phyloP scores from a whole-genome alignment of 2,113 vertebrate genomes.

The Anhinga anhinga region DNA sequence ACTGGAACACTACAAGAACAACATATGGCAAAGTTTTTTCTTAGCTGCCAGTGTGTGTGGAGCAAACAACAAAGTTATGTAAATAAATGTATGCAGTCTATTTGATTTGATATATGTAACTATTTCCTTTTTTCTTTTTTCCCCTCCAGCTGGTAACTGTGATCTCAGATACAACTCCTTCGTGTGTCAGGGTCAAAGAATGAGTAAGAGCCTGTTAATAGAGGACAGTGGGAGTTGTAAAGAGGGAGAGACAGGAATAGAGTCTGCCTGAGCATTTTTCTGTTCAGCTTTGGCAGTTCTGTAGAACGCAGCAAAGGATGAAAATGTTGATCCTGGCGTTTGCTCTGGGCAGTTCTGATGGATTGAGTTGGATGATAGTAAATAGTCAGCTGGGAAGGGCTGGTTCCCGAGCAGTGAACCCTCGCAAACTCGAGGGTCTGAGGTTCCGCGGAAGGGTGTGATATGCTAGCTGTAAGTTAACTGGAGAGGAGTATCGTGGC shows the following conservation, averaged over 20 bases:
- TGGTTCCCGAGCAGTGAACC: neutral
- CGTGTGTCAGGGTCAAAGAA: neutral
- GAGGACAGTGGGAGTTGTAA: slow-evolving; percentile 25
- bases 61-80: neutral
- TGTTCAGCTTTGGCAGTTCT: neutral
- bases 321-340: neutral
- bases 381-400: neutral
- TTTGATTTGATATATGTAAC: neutral
- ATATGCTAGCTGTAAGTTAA: neutral
- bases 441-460: neutral
- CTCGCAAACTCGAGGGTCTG: fast-evolving
- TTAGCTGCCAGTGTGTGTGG: neutral
- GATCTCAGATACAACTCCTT: slow-evolving; percentile 19
- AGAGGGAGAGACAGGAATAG: neutral
- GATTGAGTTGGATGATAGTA: neutral
- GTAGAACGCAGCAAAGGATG: neutral
- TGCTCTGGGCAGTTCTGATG: neutral
- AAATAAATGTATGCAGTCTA: neutral
- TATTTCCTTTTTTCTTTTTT: neutral
- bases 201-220: slow-evolving; percentile 49
- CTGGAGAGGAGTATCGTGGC: fast-evolving
- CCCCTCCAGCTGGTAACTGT: slow-evolving; percentile 22
- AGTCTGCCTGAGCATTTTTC: neutral
- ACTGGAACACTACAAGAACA: neutral
- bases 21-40: neutral